Percentiles rank a stretch among this genome's conserved stretches.
phyloP scores from a whole-genome alignment of 2,797 vertebrate genomes.

The Eurystomus glaucurus region DNA sequence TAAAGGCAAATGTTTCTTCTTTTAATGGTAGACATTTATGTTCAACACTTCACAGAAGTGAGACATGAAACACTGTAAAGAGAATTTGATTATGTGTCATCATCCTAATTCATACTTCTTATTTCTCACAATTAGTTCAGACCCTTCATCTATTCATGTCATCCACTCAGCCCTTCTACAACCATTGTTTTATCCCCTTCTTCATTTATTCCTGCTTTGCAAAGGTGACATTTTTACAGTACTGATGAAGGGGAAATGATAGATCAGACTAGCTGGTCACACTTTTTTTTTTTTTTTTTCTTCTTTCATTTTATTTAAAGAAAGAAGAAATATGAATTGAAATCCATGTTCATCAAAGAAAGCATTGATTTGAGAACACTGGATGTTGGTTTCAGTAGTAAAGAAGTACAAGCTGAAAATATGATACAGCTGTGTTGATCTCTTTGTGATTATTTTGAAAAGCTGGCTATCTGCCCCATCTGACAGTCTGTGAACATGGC shows the following conservation, averaged over 20 bases:
- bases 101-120: not conserved
- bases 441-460: slow-evolving; percentile 76
- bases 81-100: slow-evolving; percentile 15
- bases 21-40: not conserved
- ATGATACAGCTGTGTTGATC: slow-evolving; percentile 76
- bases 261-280: slow-evolving; percentile 24
- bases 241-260: slow-evolving; percentile 37
- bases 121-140: slow-evolving; percentile 9
- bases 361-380: slow-evolving; percentile 23
- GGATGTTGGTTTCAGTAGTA: slow-evolving; percentile 59
- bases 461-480: slow-evolving; percentile 79
- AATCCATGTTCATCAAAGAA: slow-evolving; percentile 43
- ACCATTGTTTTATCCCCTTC: not conserved
- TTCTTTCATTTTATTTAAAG: not conserved
- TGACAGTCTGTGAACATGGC: slow-evolving; percentile 81
- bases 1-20: not conserved
- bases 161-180: not conserved
- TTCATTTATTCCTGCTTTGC: slow-evolving; percentile 31
- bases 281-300: not conserved
- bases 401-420: slow-evolving; percentile 72
- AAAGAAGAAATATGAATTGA: slow-evolving; percentile 51
- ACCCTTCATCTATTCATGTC: not conserved
- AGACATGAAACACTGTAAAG: not conserved
- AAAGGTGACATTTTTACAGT: slow-evolving; percentile 36
- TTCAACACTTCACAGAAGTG: not conserved